phyloP scores from a whole-genome alignment of 2,888 invertebrate species.

The Phyllotreta cruciferae region DNA sequence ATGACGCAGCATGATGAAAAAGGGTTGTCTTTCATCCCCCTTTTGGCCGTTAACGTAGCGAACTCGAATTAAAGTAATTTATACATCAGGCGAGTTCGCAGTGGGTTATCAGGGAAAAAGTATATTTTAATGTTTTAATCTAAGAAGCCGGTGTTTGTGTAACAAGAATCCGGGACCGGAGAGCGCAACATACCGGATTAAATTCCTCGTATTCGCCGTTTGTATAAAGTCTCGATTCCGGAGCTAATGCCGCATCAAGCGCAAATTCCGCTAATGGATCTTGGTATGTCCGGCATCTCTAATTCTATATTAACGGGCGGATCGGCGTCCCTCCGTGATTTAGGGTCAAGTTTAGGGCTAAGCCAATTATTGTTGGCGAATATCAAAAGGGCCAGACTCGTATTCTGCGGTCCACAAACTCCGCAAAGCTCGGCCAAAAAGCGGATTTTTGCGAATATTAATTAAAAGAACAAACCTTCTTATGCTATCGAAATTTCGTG shows the following conservation, averaged over 20 bases:
- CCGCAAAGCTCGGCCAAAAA: conserved; percentile 1
- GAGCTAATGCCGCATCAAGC: conserved; percentile 25
- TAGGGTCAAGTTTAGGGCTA: conserved; percentile 14
- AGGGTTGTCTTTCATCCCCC: too few species aligned
- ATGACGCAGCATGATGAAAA: neutral
- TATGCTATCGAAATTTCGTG: too few species aligned
- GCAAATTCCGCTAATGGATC: conserved; percentile 20
- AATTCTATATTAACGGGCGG: conserved; percentile 22
- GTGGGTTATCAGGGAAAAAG: too few species aligned
- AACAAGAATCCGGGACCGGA: conserved; percentile 6
- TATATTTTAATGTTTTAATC: too few species aligned
- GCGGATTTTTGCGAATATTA: neutral
- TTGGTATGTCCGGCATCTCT: conserved; percentile 24
- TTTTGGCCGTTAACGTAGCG: too few species aligned
- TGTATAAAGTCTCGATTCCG: conserved; percentile 21
- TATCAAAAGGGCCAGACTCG: conserved; percentile 8
- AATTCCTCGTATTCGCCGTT: conserved; percentile 8
- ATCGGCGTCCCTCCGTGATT: conserved; percentile 13
- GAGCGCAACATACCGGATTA: conserved; percentile 5
- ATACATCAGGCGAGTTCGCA: too few species aligned
- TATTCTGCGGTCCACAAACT: conserved; percentile 7
- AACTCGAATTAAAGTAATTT: too few species aligned
- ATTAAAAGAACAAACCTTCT: too few species aligned
- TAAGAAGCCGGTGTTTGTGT: too few species aligned
- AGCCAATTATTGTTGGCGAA: conserved; percentile 14